Evolutionary conservation across 2,113 vertebrate species (phyloP), one percentile per base, ranked within the genome.

Genomic region (Halcyon senegalensis): DNA sequence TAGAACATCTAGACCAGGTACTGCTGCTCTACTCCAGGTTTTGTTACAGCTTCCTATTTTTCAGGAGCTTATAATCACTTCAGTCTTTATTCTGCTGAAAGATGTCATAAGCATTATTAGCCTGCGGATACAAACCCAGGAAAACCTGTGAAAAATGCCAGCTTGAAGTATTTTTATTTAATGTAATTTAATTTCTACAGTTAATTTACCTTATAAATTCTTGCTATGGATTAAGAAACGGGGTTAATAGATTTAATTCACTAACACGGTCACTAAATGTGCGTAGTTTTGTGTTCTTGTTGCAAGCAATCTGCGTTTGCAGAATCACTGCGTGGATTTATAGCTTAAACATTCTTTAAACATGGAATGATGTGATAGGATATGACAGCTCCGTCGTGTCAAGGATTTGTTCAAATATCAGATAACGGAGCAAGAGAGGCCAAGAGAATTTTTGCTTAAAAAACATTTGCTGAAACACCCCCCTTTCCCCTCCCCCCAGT

Each of bases 191-290:
- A 83, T 93, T 91, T 63, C 67, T 79, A 15, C 30, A 9, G 68
- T 83, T 79, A 68, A 94, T 92, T 85, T 55, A 85, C 82, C 88
- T 37, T 68, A 41, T 83, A 53, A 31, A 44, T 90, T 33, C 91
- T 74, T 33, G 28, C 12, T 77, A 30, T 10, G 63, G 85, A 63
- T 86, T 70, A 72, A 75, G 72, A 74, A 50, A 17, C 16, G 0
- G 21, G 10, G 50, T 85, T 89, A 63, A 30, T 19, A 1, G n/a
- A 18, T 84, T 60, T 20, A 43, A 69, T 80, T 91, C 68, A 15
- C 27, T 55, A 5, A 18, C 7, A 0, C 2, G 25, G 76, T 67
- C 50, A 16, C 39, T 33, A 13, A 53, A 20, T 0, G 5, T 18
- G 13, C 13, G 1, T 10, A 11, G 46, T 9, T 72, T 35, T 55